Evolutionary conservation across 2,797 vertebrate genomes (phyloP).

Genomic region (Champsocephalus esox): DNA sequence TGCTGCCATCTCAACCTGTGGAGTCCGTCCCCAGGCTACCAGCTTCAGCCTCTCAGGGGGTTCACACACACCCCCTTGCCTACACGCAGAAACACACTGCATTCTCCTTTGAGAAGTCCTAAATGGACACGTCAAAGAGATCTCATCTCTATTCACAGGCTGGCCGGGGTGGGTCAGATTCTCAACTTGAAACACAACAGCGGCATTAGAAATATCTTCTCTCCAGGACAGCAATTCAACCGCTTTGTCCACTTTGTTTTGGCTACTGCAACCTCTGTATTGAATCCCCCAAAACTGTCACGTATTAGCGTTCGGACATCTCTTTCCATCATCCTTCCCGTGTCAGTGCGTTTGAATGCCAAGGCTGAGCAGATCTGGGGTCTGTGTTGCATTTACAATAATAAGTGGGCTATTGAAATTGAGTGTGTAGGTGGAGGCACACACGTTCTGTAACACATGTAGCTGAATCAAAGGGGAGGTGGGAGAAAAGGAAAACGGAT

Average conservation of each 20-base stretch:
- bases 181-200: conserved; percentile 41
- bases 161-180: conserved; percentile 24
- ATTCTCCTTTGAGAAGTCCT: conserved; percentile 45
- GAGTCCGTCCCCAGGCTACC: conserved; percentile 61
- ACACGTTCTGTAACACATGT: conserved; percentile 77
- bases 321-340: conserved; percentile 52
- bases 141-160: conserved; percentile 44
- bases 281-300: conserved; percentile 16
- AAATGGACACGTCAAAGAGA: conserved; percentile 58
- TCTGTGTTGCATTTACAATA: conserved; percentile 78
- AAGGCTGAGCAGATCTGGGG: conserved; percentile 75
- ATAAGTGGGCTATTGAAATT: conserved; percentile 78
- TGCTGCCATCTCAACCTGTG: conserved; percentile 71
- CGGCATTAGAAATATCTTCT: conserved; percentile 16
- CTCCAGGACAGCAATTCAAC: conserved; percentile 22
- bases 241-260: conserved; percentile 41
- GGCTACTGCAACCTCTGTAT: conserved; percentile 17
- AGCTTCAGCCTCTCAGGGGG: conserved; percentile 48
- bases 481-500: conserved; percentile 15
- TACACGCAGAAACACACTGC: conserved; percentile 12
- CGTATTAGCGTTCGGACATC: conserved; percentile 45
- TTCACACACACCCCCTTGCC: conserved; percentile 16
- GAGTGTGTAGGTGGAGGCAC: conserved; percentile 81
- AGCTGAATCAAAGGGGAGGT: conserved; percentile 59
- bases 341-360: conserved; percentile 62